A percentile compares a stretch with the other conserved stretches of the same genome.
These are phyloP conservation scores for Epiblema foenella DNA, from an alignment of 2,888 invertebrate species.

Conservation along the genomic window DNA sequence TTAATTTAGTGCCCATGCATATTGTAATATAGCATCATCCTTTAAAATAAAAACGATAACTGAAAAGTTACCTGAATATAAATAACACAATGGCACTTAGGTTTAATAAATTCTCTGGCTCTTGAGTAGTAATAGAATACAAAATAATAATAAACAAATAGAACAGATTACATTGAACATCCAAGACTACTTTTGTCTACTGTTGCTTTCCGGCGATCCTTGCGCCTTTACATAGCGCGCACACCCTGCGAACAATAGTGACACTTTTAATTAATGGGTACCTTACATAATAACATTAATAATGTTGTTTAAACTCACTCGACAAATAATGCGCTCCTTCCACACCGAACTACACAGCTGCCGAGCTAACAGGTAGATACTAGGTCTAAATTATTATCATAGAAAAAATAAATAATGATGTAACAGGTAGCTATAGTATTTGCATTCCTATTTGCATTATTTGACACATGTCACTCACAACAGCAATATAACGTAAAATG, in stretches of 20 bases:
- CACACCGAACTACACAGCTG: constrained; percentile 4
- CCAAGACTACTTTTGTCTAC: constrained; percentile 33
- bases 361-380: neutral
- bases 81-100: constrained; percentile 61
- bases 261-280: constrained; percentile 17
- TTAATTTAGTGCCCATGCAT: constrained; percentile 12
- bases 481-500: too few species aligned
- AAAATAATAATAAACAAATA: constrained; percentile 23
- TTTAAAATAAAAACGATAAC: constrained; percentile 38
- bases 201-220: constrained; percentile 27
- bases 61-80: constrained; percentile 52
- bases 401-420: neutral
- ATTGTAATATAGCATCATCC: constrained; percentile 18
- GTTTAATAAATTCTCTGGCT: constrained; percentile 52
- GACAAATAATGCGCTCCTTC: neutral
- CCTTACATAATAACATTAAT: too few species aligned
- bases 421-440: too few species aligned
- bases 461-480: too few species aligned
- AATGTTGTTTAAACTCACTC: neutral
- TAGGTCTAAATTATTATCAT: neutral
- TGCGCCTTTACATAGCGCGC: constrained; percentile 66
- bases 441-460: too few species aligned
- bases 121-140: constrained; percentile 28
- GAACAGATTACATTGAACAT: constrained; percentile 27
- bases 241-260: constrained; percentile 67